Percentiles rank a stretch among this genome's conserved stretches.
Evolutionary conservation across 30 jellyfish, hydroid and myxozoan species (phyloP).

Genomic region (Cassiopea xamachana): DNA sequence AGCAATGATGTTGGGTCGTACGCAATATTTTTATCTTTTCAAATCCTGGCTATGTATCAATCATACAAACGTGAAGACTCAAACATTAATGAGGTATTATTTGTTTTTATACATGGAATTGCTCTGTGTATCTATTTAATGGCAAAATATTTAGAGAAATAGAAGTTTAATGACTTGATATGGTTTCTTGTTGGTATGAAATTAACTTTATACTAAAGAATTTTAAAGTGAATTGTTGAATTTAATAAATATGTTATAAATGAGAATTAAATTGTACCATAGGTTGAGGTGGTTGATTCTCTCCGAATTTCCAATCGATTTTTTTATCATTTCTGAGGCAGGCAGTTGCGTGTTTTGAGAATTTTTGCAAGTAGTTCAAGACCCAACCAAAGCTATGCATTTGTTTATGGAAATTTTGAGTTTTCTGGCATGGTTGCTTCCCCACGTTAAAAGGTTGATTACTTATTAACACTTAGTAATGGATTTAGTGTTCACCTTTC

Average conservation of each 20-base stretch:
- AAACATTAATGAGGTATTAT: not conserved
- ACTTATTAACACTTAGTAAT: not conserved
- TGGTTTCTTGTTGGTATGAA: no score
- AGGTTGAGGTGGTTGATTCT: no score
- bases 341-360: no score
- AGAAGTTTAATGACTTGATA: no score
- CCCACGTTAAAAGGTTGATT: not conserved
- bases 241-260: no score
- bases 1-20: not conserved
- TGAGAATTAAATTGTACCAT: no score
- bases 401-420: not conserved
- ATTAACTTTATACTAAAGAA: no score
- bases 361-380: not conserved
- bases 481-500: not conserved
- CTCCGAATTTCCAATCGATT: no score
- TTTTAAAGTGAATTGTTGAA: no score
- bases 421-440: not conserved
- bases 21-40: slow-evolving; percentile 2
- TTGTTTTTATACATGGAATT: not conserved
- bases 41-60: slow-evolving; percentile 1
- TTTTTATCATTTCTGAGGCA: no score
- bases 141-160: no score
- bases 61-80: slow-evolving; percentile 8
- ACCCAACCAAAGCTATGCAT: not conserved
- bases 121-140: no score